Base-by-base conservation (phyloP, 2,888 invertebrate genomes). In the Scelioninae gen. 2 region DNA sequence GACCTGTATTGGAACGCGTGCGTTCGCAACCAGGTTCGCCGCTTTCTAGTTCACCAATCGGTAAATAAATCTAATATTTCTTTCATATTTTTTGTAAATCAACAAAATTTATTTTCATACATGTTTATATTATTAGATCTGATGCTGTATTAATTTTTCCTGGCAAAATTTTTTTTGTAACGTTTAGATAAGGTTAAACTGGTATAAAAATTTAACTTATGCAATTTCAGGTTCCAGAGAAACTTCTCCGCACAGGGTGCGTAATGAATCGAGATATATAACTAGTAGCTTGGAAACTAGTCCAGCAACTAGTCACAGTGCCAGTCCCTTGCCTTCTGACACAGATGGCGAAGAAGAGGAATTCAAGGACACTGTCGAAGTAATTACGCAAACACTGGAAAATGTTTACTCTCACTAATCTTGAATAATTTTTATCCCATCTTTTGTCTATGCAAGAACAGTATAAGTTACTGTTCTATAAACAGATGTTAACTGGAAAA, bases 321-420 rank as follows among this genome's bases (percentile, higher is more conserved):
- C 83, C 10, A 86, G 85, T 70, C 85, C 89, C 39, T 78, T 86
- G 28, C 88, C 91, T 28, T 84, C 85, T 11, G 85, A 84, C 37
- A 87, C 88, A 15, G 92, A 92, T 83, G 91, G 92, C 81, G 92
- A 91, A 45, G 92, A 92, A 77, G 94, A 94, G 82, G 94, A 94
- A 86, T 94, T 91, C 84, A 93, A 92, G 64, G 94, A 94, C 86
- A 93, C 94, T 10, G 91, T 94, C 73, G 94, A 94, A 86, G 92
- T 93, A 84, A 87, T 87, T 87, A 48, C 68, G 39, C 64, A 57
- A 64, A 55, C 55, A n/a, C 39, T 25, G 15, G 11, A 53, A 39
- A 41, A 58, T 19, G 6, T 18, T 43, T 41, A 68, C 45, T 48
- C 53, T 41, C 39, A 35, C 31, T 58, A 16, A 48, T 33, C 13